Evolutionary conservation across 2,113 vertebrate species (phyloP), one percentile per base, ranked within the genome.

Genomic region (Xyrauchen texanus): DNA sequence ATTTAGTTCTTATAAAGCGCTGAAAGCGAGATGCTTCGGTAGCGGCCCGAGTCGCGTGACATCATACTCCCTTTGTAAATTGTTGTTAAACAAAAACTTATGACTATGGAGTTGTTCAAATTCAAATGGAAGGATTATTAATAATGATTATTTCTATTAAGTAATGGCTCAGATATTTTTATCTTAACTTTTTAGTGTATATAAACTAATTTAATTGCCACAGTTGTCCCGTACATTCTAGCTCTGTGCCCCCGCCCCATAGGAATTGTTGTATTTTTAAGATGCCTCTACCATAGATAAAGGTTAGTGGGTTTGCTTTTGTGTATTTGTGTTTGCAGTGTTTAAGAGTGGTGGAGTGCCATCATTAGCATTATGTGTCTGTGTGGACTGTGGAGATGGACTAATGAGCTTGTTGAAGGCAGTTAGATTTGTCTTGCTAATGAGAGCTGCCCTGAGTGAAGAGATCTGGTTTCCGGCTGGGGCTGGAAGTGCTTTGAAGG

Each of bases 361-460:
- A 65, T 76, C 78, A 77, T 81, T 80, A 83, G 78, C 82, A 77
- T 77, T 80, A 62, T 85, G 63, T 85, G 71, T 60, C 45, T 76
- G 74, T 68, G 66, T 60, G 80, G 21, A 34, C 21, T 34, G 72
- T 53, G 68, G 70, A 60, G 70, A 81, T 74, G 78, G 73, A 69
- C 81, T 85, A 76, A 85, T 85, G 78, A 83, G 78, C 70, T 66
- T 49, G 65, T 51, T 52, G 61, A 78, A 76, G 60, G 52, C 42
- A 21, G 58, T 62, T 55, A 67, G 74, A 71, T 81, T 85, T 85
- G 77, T 82, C 78, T 82, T 82, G 81, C 81, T 85, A 85, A 78
- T 83, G 71, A 83, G 75, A 66, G 45, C 68, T 10, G 5, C 68
- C 44, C 15, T 69, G 75, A 60, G 69, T 78, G 76, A 60, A 15